Conservation (phyloP, 1,140 invertebrate species). For the Neodiprion virginianus region DNA sequence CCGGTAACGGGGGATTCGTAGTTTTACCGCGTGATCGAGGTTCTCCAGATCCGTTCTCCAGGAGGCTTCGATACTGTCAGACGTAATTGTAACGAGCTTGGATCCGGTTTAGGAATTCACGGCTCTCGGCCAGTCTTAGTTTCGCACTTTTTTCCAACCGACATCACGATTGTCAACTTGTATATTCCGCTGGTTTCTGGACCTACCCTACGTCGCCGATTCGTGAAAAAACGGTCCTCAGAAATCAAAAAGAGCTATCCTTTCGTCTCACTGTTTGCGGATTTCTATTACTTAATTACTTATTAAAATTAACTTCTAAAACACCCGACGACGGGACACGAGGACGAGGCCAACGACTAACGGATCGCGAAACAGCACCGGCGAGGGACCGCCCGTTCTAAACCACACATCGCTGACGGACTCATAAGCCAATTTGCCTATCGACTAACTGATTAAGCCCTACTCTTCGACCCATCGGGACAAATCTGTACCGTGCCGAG, state of each 20-base stretch:
- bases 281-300: too few species aligned
- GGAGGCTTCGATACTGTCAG: not conserved
- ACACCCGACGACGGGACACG: not conserved
- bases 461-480: constrained; percentile 38
- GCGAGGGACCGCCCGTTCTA: constrained; percentile 1
- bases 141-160: too few species aligned
- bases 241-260: too few species aligned
- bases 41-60: not conserved
- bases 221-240: too few species aligned
- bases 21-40: not conserved
- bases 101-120: not conserved
- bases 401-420: constrained; percentile 13
- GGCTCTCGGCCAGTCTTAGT: too few species aligned
- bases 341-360: not conserved
- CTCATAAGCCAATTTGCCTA: constrained; percentile 60
- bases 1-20: not conserved
- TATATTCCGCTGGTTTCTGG: too few species aligned
- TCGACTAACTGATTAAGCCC: constrained; percentile 64
- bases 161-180: too few species aligned
- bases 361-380: not conserved
- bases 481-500: not conserved
- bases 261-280: too few species aligned
- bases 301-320: too few species aligned
- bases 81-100: not conserved
- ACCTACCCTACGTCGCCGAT: too few species aligned